Conservation (phyloP, 64 coral and sea anemone genomes). For the Stylophora pistillata region DNA sequence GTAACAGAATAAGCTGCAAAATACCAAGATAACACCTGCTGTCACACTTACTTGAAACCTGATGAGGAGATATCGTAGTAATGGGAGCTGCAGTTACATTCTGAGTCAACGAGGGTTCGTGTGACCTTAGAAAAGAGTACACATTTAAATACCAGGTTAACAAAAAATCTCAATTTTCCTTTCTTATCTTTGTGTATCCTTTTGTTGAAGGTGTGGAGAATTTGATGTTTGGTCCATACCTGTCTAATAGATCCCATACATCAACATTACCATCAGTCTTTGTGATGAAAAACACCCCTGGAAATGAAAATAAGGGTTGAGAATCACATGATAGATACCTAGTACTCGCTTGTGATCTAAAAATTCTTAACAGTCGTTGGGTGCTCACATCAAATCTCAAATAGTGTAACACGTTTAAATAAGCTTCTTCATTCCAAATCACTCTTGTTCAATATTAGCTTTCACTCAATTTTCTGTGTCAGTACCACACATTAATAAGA, state of each 20-base stretch:
- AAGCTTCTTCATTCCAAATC: too few species aligned
- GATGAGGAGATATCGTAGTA: slow-evolving; percentile 86
- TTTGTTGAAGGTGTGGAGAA: not conserved
- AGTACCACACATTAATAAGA: too few species aligned
- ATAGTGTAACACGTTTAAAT: too few species aligned
- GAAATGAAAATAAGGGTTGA: not conserved
- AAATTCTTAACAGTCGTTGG: too few species aligned
- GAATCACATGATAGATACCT: not conserved
- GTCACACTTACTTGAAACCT: slow-evolving; percentile 85
- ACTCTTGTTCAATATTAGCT: too few species aligned
- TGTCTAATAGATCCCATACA: slow-evolving; percentile 97
- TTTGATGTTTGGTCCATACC: slow-evolving; percentile 26
- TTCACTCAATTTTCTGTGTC: too few species aligned
- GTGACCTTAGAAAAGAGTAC: slow-evolving; percentile 59
- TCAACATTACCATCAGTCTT: slow-evolving; percentile 93
- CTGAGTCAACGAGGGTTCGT: slow-evolving; percentile 92
- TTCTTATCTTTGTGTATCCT: too few species aligned
- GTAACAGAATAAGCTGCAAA: not conserved
- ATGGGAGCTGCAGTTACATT: slow-evolving; percentile 88
- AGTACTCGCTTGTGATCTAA: too few species aligned
- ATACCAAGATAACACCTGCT: too few species aligned
- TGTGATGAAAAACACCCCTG: slow-evolving; percentile 96
- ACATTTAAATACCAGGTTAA: not conserved
- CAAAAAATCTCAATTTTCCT: not conserved
- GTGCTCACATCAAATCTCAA: too few species aligned